Conservation (phyloP, 2,113 vertebrate species). For the Heterotilapia buettikoferi region DNA sequence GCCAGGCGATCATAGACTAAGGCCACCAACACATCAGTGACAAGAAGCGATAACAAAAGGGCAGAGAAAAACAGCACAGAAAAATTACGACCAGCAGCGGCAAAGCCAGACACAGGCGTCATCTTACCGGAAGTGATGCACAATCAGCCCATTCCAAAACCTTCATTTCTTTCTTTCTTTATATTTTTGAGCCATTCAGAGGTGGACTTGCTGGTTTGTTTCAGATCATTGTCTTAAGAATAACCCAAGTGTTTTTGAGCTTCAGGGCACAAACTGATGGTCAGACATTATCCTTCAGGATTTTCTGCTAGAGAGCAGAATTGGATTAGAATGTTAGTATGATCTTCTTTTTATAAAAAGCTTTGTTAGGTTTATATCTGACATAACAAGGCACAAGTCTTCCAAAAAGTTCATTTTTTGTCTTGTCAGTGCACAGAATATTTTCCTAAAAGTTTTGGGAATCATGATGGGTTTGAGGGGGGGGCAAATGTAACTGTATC, state of each 20-base stretch:
- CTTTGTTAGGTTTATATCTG: not conserved
- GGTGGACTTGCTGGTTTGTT: not conserved
- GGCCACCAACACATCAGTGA: too few relatives aligned
- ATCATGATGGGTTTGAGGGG: not conserved
- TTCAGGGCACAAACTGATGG: not conserved
- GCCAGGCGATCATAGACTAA: too few relatives aligned
- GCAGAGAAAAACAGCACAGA: too few relatives aligned
- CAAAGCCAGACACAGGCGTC: too few relatives aligned
- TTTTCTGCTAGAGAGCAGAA: not conserved
- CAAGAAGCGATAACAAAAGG: too few relatives aligned
- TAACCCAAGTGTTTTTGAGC: not conserved
- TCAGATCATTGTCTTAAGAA: not conserved
- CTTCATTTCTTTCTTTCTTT: not conserved
- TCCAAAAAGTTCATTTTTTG: not conserved
- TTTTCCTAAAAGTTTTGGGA: not conserved
- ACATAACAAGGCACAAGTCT: not conserved
- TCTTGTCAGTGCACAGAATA: not conserved
- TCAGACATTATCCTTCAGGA: not conserved
- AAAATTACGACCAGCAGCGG: too few relatives aligned
- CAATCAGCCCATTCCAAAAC: not conserved
- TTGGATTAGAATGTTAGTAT: not conserved
- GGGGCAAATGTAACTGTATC: not conserved
- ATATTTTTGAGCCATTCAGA: not conserved
- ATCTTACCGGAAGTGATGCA: too few relatives aligned
- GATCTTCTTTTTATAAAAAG: not conserved